phyloP scores from a whole-genome alignment of 2,888 invertebrate genomes.

The Pachydiplax longipennis region DNA sequence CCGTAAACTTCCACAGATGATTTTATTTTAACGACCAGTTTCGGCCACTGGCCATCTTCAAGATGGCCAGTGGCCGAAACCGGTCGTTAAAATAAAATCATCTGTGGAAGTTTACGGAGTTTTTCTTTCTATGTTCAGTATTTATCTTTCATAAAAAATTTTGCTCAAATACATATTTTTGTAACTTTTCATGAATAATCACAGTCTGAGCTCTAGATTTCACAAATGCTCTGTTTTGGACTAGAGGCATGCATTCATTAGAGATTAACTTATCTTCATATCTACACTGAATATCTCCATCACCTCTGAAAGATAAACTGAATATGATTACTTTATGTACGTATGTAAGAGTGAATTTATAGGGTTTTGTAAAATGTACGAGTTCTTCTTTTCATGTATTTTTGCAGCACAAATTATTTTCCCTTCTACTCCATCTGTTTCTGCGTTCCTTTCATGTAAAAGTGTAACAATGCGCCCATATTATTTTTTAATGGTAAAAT shows the following conservation, averaged over 20 bases:
- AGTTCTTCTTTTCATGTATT: background rate
- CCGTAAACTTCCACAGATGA: no score
- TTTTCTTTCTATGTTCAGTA: no score
- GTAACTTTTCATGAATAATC: background rate
- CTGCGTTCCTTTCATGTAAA: background rate
- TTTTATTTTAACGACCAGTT: no score
- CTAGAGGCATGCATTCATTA: background rate
- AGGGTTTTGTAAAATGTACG: background rate
- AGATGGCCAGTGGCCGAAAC: no score
- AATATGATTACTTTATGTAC: background rate
- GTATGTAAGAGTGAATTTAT: background rate
- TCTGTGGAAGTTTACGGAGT: no score
- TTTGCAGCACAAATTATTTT: background rate
- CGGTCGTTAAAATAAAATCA: no score
- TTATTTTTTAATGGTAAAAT: conserved; percentile 10
- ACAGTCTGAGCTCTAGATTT: background rate
- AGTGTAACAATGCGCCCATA: background rate
- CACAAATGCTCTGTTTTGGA: conserved; percentile 5
- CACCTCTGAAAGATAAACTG: background rate
- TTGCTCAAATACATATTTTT: no score
- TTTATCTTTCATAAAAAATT: no score
- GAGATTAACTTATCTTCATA: background rate
- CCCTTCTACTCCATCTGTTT: background rate
- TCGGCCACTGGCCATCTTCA: no score
- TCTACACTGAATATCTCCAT: background rate